Conservation (phyloP, 2,797 vertebrate species). For the Mormyrops attenuatus region DNA sequence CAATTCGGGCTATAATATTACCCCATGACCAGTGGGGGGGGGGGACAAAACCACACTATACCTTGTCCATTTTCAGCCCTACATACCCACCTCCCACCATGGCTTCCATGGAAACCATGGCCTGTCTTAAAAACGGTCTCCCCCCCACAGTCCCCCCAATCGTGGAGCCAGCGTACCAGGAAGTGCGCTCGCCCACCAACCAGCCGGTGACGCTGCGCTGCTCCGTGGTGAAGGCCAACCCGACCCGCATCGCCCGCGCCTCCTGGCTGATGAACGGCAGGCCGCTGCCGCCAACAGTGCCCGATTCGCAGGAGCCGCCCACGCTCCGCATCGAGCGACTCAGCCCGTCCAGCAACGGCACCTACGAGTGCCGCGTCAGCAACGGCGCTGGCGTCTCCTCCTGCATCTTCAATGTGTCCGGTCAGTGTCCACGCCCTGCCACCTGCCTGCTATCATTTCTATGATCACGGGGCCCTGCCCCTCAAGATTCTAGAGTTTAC, state of each 20-base stretch:
- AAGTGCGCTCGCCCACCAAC: conserved; percentile 74
- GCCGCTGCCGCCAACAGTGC: conserved; percentile 54
- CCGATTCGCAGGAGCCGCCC: conserved; percentile 73
- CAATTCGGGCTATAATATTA: not conserved
- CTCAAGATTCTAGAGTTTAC: not conserved
- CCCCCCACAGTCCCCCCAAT: conserved; percentile 71
- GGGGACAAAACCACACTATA: not conserved
- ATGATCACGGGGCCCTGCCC: not conserved
- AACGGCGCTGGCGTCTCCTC: conserved; percentile 76
- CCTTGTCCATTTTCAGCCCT: not conserved
- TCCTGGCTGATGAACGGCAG: conserved; percentile 81
- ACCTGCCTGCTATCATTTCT: not conserved
- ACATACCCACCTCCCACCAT: not conserved
- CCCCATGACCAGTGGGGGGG: not conserved
- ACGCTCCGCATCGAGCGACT: conserved; percentile 77
- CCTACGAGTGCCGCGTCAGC: conserved; percentile 83
- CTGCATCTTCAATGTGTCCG: conserved; percentile 86
- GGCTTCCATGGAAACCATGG: not conserved
- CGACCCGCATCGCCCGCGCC: conserved; percentile 72
- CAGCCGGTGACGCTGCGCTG: conserved; percentile 76
- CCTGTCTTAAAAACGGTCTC: not conserved
- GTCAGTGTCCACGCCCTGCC: conserved; percentile 57
- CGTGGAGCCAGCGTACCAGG: conserved; percentile 80
- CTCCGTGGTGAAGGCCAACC: conserved; percentile 77
- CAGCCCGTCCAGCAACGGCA: conserved; percentile 74